Evolutionary conservation across 1,140 invertebrate genomes (phyloP), one percentile per base, ranked within the genome.

Genomic region (Lordiphosa mommai): DNA sequence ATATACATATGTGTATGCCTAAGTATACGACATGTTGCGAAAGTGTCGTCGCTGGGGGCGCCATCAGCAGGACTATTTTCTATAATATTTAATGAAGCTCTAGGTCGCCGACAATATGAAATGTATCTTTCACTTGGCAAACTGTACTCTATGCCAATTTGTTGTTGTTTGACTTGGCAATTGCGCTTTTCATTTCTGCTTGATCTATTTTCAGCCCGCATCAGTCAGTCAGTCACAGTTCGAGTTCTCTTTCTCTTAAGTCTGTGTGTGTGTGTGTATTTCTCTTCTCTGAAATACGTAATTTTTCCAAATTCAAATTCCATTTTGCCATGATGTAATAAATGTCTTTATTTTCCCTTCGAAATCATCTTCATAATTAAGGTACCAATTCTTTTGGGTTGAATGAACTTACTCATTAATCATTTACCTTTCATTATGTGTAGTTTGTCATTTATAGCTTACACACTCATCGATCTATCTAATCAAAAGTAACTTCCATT

Each of bases 151-250:
- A 12, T 44, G 16, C 9, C 9, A 29, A n/a, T 43, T 27, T 36
- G 16, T 37, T 37, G 41, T 68, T 37, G 40, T 51, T 72, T 61
- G 53, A 50, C 27, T 23, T 48, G 55, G 48, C 69, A 59, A 64
- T 69, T 80, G 69, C 74, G 77, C 65, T 70, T 67, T 38, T 46
- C 49, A 56, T 64, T 71, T 76, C 56, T 66, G 79, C 77, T 72
- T 69, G 77, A 82, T 84, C 77, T 82, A 82, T 82, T 82, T 82
- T 82, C 63, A 38, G 68, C 66, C 37, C 53, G 47, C 34, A 37
- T 37, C 14, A 37, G 34, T 37, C 34, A 37, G 34, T 37, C 12
- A 14, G 34, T 37, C 12, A 37, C 36, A 9, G 13, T 41, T 41
- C 38, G 23, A 41, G 40, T 43, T 27, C 23, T 27, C 23, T 27